Evolutionary conservation across 2,888 invertebrate genomes (phyloP).

Genomic region (Callosobruchus maculatus): DNA sequence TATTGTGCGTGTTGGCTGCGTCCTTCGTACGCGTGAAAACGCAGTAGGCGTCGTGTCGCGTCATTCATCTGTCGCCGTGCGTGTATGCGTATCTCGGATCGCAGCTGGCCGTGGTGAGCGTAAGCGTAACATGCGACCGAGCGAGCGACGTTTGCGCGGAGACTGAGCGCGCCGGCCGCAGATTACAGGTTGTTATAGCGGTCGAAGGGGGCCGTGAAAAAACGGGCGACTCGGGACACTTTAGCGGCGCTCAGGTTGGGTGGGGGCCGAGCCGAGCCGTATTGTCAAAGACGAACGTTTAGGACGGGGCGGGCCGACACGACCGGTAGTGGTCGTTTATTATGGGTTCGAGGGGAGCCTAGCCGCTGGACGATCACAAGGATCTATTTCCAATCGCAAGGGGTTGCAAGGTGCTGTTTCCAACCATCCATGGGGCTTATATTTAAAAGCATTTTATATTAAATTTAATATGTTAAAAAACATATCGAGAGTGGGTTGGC

Average conservation of each 20-base stretch:
- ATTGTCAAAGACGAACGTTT: conserved; percentile 8
- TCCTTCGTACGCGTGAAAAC: background rate
- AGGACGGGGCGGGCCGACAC: conserved; percentile 4
- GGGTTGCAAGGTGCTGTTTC: too few relatives aligned
- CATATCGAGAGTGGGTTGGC: too few relatives aligned
- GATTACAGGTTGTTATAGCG: conserved; percentile 49
- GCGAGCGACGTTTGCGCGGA: conserved; percentile 18
- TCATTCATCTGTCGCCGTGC: conserved; percentile 22
- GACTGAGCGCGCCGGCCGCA: conserved; percentile 32
- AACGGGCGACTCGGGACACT: conserved; percentile 38
- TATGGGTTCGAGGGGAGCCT: background rate
- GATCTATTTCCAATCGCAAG: too few relatives aligned
- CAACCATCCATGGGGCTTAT: too few relatives aligned
- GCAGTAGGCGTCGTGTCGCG: conserved; percentile 10
- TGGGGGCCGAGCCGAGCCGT: conserved; percentile 17
- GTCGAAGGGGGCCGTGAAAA: conserved; percentile 39
- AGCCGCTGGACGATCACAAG: too few relatives aligned
- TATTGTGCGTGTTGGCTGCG: background rate
- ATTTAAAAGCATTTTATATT: too few relatives aligned
- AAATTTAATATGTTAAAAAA: too few relatives aligned
- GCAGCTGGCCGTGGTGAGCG: background rate
- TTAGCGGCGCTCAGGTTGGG: conserved; percentile 19
- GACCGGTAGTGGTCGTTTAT: background rate
- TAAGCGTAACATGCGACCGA: conserved; percentile 9
- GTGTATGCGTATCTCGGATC: background rate